Evolutionary conservation across 2,888 invertebrate species (phyloP).

Genomic region (Sesamia inferens): DNA sequence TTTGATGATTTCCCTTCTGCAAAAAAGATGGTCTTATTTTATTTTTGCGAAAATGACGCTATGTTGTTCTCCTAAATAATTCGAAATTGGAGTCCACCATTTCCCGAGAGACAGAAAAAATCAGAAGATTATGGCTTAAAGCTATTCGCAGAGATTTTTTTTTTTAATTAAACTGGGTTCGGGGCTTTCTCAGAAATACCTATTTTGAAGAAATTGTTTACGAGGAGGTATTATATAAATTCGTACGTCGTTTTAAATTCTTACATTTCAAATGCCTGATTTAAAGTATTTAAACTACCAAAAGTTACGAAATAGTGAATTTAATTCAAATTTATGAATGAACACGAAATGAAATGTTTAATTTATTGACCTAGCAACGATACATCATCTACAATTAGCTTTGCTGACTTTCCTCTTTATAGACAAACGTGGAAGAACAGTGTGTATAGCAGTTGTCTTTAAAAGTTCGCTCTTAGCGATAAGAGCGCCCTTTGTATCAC

Average conservation of each 20-base stretch:
- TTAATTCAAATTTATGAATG: neutral
- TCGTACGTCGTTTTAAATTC: neutral
- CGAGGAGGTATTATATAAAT: neutral
- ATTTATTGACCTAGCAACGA: neutral
- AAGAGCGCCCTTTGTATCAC: no score
- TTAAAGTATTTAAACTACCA: neutral
- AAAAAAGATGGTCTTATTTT: neutral
- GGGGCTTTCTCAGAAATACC: no score
- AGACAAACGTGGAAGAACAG: neutral
- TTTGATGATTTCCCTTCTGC: no score
- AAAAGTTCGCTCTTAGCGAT: no score
- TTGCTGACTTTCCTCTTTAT: neutral
- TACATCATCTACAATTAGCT: neutral
- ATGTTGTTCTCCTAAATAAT: neutral
- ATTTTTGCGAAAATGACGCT: neutral
- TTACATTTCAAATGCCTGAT: neutral
- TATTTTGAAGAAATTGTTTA: neutral
- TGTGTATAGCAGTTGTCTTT: no score
- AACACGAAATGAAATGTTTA: neutral
- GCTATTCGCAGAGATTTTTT: neutral
- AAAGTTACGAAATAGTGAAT: neutral
- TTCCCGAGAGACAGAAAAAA: neutral
- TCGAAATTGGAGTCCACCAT: neutral
- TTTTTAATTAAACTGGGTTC: neutral
- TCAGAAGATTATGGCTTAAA: conserved; percentile 2